Percentiles rank a stretch among this genome's conserved stretches.
phyloP scores from a whole-genome alignment of 1,140 invertebrate species.

The Calosoma granatense region DNA sequence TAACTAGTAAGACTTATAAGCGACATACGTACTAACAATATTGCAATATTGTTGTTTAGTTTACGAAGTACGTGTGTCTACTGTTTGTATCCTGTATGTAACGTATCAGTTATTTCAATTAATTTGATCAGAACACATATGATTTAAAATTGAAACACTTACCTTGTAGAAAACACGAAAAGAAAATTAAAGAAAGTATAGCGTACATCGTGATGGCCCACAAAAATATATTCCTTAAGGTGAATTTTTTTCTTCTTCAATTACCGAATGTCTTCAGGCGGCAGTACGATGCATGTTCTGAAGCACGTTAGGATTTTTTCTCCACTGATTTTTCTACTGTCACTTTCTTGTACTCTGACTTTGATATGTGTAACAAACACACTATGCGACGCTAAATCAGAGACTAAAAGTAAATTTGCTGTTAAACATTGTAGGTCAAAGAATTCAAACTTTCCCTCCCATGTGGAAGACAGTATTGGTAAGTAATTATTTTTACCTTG shows the following conservation, averaged over 20 bases:
- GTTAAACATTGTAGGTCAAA: constrained; percentile 2
- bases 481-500: neutral
- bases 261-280: neutral
- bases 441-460: neutral
- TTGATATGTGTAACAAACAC: too few species aligned
- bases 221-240: too few species aligned
- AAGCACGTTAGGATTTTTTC: neutral
- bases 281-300: neutral
- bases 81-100: too few species aligned
- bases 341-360: neutral
- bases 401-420: neutral
- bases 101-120: too few species aligned
- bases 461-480: neutral
- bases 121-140: too few species aligned
- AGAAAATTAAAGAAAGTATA: neutral
- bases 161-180: neutral
- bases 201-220: too few species aligned
- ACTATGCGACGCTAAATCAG: neutral
- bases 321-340: neutral
- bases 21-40: too few species aligned
- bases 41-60: too few species aligned
- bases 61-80: too few species aligned
- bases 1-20: too few species aligned
- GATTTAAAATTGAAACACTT: neutral
- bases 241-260: too few species aligned